phyloP scores from a whole-genome alignment of 2,888 invertebrate species.

The Dioctria rufipes region DNA sequence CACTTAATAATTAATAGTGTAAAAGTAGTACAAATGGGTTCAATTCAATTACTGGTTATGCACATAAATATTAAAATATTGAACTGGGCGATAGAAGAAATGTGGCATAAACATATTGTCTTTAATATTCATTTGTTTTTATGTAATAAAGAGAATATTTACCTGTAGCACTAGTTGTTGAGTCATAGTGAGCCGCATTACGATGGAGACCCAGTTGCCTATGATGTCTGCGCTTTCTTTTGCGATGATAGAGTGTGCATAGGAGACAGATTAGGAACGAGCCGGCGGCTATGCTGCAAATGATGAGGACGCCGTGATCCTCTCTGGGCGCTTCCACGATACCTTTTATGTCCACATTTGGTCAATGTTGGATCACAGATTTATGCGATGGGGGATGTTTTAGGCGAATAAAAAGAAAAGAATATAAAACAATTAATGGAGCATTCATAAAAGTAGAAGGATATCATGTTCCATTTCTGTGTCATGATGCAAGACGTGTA shows the following conservation, averaged over 20 bases:
- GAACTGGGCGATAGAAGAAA: too few species aligned
- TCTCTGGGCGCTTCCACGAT: slow-evolving; percentile 71
- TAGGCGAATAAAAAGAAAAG: slow-evolving; percentile 52
- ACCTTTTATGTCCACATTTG: slow-evolving; percentile 64
- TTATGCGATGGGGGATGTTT: slow-evolving; percentile 47
- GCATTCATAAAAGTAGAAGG: not conserved
- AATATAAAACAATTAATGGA: slow-evolving; percentile 41
- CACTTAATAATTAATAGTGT: too few species aligned
- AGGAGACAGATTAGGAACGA: slow-evolving; percentile 73
- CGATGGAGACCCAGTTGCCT: slow-evolving; percentile 71
- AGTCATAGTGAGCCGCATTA: slow-evolving; percentile 71
- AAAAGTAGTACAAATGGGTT: too few species aligned
- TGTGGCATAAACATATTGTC: not conserved
- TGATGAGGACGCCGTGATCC: slow-evolving; percentile 72
- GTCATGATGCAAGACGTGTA: slow-evolving; percentile 22
- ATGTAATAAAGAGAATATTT: slow-evolving; percentile 46
- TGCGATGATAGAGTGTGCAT: slow-evolving; percentile 73
- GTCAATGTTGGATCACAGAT: slow-evolving; percentile 42
- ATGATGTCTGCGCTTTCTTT: slow-evolving; percentile 71
- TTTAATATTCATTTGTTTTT: not conserved
- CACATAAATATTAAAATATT: too few species aligned
- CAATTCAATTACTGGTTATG: too few species aligned
- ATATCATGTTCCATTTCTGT: slow-evolving; percentile 26
- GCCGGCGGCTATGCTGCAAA: slow-evolving; percentile 72
- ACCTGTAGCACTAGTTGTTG: slow-evolving; percentile 72